Base-by-base conservation (phyloP, 2,888 invertebrate species). In the Ephialtes manifestator region DNA sequence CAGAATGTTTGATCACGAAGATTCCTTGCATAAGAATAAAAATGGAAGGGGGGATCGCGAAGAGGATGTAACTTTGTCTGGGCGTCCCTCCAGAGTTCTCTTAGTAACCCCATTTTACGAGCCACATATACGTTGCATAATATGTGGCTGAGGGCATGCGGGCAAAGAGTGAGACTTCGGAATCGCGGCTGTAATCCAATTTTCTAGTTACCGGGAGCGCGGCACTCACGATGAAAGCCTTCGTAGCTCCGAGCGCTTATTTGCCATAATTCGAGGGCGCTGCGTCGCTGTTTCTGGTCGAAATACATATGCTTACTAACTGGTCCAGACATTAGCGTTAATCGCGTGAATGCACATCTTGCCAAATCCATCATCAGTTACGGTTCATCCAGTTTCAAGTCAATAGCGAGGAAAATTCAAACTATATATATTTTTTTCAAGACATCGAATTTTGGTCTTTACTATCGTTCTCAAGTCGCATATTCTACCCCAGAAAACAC, bases 131-230 rank as follows among this genome's bases (percentile, higher is more conserved):
- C 85, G 87, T 88, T 88, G 87, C 89, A 87, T 87, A 90, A 90
- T 82, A 83, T 84, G 81, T 63, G 85, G 51, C n/a, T 28, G 13
- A 67, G 24, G 20, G 55, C 43, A 60, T 18, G n/a, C 48, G 24
- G 28, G 28, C n/a, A 68, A 15, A 15, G 28, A 24, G 24, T 63
- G 43, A 48, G 60, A 67, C 48, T 68, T 55, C 51, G 68, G 81
- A 89, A 90, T 87, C 86, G 87, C 81, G 83, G 86, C 83, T 58
- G 65, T 90, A 89, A 92, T 92, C 90, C 89, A 90, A 91, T 91
- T 90, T 89, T 88, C 87, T 83, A 84, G 85, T 89, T 88, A 85
- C 86, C 77, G 79, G 78, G 88, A 88, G 48, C n/a, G 70, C 35
- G 46, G 48, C 83, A 67, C 78, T 63, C 53, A 53, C 55, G 74